These are phyloP conservation scores for Cantharis rufa DNA, from an alignment of 2,888 invertebrate genomes.

Conservation along the genomic window DNA sequence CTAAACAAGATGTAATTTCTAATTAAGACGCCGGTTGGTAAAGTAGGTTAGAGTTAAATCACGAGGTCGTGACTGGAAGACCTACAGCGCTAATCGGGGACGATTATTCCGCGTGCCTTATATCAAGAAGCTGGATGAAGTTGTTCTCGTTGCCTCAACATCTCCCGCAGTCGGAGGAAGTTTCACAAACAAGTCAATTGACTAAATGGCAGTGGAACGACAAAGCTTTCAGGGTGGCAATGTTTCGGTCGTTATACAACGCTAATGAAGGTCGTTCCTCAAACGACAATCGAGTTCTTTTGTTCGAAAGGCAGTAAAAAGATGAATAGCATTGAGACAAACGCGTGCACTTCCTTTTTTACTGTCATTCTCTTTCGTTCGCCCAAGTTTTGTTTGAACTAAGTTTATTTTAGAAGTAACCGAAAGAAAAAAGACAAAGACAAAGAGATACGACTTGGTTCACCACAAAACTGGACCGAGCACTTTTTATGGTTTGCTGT, in stretches of 20 bases:
- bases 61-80: slow-evolving; percentile 23
- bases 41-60: slow-evolving; percentile 25
- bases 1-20: slow-evolving; percentile 43
- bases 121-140: slow-evolving; percentile 20
- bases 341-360: slow-evolving; percentile 29
- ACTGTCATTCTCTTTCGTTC: slow-evolving; percentile 39
- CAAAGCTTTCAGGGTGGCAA: slow-evolving; percentile 16
- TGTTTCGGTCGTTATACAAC: slow-evolving; percentile 33
- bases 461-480: slow-evolving; percentile 24
- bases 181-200: slow-evolving; percentile 34
- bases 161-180: slow-evolving; percentile 3
- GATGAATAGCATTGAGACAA: slow-evolving; percentile 34
- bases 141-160: slow-evolving; percentile 14
- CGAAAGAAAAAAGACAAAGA: slow-evolving; percentile 39
- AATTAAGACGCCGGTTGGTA: slow-evolving; percentile 40
- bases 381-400: slow-evolving; percentile 29
- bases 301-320: slow-evolving; percentile 34
- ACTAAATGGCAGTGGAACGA: slow-evolving; percentile 31
- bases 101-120: slow-evolving; percentile 16
- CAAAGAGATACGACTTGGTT: slow-evolving; percentile 20
- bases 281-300: slow-evolving; percentile 35
- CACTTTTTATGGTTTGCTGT: slow-evolving; percentile 38
- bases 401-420: slow-evolving; percentile 18
- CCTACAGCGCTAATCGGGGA: slow-evolving; percentile 28
- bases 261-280: slow-evolving; percentile 36